These are phyloP conservation scores for Drosophila chauvacae DNA, from an alignment of 1,140 invertebrate genomes.

Conservation along the genomic window DNA sequence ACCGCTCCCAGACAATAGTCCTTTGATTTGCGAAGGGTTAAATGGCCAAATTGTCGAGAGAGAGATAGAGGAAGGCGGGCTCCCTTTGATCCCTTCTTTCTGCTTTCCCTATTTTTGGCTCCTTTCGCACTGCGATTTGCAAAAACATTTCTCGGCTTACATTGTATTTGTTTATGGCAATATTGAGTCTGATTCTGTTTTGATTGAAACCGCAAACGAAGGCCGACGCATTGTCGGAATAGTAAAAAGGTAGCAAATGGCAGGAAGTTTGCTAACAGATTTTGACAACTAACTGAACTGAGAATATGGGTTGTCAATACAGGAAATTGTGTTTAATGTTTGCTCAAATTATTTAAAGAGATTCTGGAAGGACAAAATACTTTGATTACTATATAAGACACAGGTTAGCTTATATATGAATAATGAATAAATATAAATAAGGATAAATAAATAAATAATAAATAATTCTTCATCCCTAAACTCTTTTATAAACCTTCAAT, in stretches of 20 bases:
- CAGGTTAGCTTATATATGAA: no score
- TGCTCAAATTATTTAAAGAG: background rate
- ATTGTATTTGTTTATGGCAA: slow-evolving; percentile 60
- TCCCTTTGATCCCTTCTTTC: slow-evolving; percentile 52
- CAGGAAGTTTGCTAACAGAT: slow-evolving; percentile 28
- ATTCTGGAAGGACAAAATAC: background rate
- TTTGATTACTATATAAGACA: no score
- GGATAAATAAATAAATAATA: no score
- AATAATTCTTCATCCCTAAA: background rate
- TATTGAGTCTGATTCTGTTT: slow-evolving; percentile 52
- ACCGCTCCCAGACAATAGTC: slow-evolving; percentile 48
- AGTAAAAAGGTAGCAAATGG: slow-evolving; percentile 12
- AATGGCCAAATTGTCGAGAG: slow-evolving; percentile 52
- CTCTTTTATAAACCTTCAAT: background rate
- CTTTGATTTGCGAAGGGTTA: slow-evolving; percentile 67
- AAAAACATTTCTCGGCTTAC: slow-evolving; percentile 40
- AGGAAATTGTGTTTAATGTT: background rate
- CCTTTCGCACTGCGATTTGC: slow-evolving; percentile 54
- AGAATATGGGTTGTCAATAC: background rate
- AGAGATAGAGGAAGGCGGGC: slow-evolving; percentile 4
- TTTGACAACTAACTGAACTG: slow-evolving; percentile 39
- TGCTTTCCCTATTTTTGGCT: slow-evolving; percentile 14
- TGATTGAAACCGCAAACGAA: slow-evolving; percentile 42
- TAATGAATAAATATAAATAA: no score
- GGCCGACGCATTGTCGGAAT: slow-evolving; percentile 28